These are phyloP conservation scores for Catocala sponsa DNA, from an alignment of 2,888 invertebrate genomes.

Conservation along the genomic window DNA sequence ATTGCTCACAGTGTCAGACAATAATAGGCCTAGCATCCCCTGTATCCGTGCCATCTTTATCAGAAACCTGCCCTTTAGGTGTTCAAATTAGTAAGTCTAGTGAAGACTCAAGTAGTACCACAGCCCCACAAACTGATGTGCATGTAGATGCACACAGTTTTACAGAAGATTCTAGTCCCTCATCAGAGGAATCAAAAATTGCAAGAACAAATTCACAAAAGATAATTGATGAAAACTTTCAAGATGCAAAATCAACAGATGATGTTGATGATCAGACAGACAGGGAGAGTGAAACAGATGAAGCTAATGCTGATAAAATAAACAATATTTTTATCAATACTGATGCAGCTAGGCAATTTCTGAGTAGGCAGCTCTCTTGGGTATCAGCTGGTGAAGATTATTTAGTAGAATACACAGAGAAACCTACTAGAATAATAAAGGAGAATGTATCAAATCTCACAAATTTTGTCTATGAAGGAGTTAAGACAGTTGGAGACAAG, in stretches of 20 bases:
- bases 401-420: constrained; percentile 90
- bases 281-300: constrained; percentile 64
- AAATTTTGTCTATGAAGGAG: constrained; percentile 92
- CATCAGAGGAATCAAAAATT: constrained; percentile 86
- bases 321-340: constrained; percentile 93
- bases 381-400: constrained; percentile 91
- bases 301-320: constrained; percentile 76
- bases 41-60: constrained; percentile 88
- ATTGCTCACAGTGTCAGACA: constrained; percentile 90
- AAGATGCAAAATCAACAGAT: constrained; percentile 55
- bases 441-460: constrained; percentile 93
- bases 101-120: constrained; percentile 89
- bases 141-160: constrained; percentile 86
- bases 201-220: constrained; percentile 79
- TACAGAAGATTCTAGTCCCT: constrained; percentile 88
- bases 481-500: constrained; percentile 92
- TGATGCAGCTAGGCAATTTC: constrained; percentile 92
- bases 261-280: constrained; percentile 66
- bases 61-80: constrained; percentile 90
- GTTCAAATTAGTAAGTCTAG: constrained; percentile 88
- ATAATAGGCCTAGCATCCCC: constrained; percentile 88
- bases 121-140: constrained; percentile 87
- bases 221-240: constrained; percentile 55
- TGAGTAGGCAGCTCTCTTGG: constrained; percentile 92
- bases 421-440: constrained; percentile 90